Conservation (phyloP, 2,113 vertebrate species). For the Choloepus hoffmanni region DNA sequence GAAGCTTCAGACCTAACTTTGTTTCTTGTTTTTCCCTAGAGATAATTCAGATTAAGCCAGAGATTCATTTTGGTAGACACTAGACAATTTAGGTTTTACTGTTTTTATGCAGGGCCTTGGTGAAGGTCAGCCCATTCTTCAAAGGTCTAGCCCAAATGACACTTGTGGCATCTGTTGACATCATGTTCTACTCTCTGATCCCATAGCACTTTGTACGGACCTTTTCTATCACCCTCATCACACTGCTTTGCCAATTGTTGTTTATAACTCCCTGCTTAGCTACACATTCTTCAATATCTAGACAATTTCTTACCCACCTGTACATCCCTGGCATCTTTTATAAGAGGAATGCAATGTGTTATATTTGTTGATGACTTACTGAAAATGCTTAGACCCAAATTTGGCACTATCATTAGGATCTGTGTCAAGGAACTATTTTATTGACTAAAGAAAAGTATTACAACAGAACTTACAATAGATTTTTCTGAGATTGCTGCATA, state of each 20-base stretch:
- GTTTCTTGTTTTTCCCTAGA: background rate
- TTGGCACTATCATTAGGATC: background rate
- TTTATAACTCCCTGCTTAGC: background rate
- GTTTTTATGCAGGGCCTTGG: background rate
- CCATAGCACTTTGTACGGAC: background rate
- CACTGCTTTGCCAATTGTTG: background rate
- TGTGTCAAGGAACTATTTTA: conserved; percentile 9
- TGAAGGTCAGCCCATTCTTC: background rate
- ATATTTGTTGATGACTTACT: background rate
- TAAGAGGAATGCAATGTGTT: background rate
- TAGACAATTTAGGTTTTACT: background rate
- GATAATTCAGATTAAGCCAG: conserved; percentile 2
- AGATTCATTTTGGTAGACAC: background rate
- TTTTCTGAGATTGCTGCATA: conserved; percentile 17
- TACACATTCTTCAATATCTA: background rate
- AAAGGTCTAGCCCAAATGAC: background rate
- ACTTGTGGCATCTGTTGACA: background rate
- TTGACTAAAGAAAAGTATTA: conserved; percentile 6
- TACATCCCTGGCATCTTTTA: background rate
- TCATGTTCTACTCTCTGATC: background rate
- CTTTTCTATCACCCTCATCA: background rate
- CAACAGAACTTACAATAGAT: background rate
- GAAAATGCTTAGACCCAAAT: background rate
- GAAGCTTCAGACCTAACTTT: background rate
- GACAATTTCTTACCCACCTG: background rate